Percentiles rank a stretch among this genome's conserved stretches.
phyloP scores from a whole-genome alignment of 2,113 vertebrate genomes.

The Suricata suricatta region DNA sequence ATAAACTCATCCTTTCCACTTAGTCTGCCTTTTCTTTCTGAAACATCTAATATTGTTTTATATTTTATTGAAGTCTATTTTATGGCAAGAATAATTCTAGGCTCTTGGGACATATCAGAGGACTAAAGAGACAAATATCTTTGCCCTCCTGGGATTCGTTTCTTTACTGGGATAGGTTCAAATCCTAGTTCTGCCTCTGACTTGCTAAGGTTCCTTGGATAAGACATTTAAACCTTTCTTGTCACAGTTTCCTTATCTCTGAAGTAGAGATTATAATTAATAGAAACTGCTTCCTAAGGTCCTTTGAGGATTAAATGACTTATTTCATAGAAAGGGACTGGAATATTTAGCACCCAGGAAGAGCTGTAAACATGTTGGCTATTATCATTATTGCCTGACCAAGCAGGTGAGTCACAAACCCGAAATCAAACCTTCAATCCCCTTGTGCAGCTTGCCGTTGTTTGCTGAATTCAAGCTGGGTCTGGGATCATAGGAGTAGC shows the following conservation, averaged over 20 bases:
- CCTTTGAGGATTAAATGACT: neutral
- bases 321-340: neutral
- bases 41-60: neutral
- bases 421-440: neutral
- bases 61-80: neutral
- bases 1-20: neutral
- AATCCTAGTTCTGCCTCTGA: neutral
- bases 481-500: neutral
- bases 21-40: neutral
- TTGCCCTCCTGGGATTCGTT: neutral
- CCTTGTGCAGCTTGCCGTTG: neutral
- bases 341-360: neutral
- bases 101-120: neutral
- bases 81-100: neutral
- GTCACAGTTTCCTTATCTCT: neutral
- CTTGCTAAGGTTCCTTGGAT: neutral
- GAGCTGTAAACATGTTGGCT: neutral
- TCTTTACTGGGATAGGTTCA: neutral
- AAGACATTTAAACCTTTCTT: neutral
- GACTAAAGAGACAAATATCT: neutral
- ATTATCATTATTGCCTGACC: neutral
- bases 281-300: neutral
- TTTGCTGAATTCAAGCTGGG: neutral
- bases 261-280: neutral
- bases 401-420: slow-evolving; percentile 11